Evolutionary conservation across 2,888 invertebrate species (phyloP).

Genomic region (Aspidiotus destructor): DNA sequence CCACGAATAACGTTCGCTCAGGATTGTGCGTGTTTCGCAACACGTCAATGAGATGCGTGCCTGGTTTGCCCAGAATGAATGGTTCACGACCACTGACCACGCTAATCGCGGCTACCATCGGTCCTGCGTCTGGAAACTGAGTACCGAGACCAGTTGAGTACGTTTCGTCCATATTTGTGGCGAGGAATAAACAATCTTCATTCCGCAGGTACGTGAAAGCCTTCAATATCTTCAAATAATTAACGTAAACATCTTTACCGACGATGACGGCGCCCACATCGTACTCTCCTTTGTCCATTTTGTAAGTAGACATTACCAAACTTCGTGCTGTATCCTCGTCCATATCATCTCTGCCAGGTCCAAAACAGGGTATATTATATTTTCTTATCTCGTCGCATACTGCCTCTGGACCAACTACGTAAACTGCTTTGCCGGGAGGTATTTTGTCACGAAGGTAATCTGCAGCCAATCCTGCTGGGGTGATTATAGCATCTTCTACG

Average conservation of each 20-base stretch:
- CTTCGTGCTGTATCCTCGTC: constrained; percentile 43
- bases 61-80: constrained; percentile 81
- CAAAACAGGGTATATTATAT: constrained; percentile 63
- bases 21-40: constrained; percentile 65
- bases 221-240: constrained; percentile 81
- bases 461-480: constrained; percentile 50
- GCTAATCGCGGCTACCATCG: constrained; percentile 74
- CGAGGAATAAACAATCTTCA: constrained; percentile 71
- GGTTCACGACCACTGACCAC: constrained; percentile 73
- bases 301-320: constrained; percentile 41
- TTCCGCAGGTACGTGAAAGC: constrained; percentile 75
- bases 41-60: constrained; percentile 65
- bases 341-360: constrained; percentile 64
- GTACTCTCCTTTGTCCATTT: constrained; percentile 49
- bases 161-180: constrained; percentile 86
- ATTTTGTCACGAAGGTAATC: constrained; percentile 65
- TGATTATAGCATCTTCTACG: constrained; percentile 36
- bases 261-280: constrained; percentile 89
- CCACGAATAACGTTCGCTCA: constrained; percentile 77
- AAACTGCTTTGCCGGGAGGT: constrained; percentile 68
- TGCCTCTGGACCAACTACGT: constrained; percentile 70
- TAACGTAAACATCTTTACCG: constrained; percentile 88
- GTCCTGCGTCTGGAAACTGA: constrained; percentile 71
- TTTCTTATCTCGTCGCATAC: constrained; percentile 72
- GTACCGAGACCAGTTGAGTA: constrained; percentile 52